phyloP scores from a whole-genome alignment of 2,888 invertebrate species.

The Eupsilia transversa region DNA sequence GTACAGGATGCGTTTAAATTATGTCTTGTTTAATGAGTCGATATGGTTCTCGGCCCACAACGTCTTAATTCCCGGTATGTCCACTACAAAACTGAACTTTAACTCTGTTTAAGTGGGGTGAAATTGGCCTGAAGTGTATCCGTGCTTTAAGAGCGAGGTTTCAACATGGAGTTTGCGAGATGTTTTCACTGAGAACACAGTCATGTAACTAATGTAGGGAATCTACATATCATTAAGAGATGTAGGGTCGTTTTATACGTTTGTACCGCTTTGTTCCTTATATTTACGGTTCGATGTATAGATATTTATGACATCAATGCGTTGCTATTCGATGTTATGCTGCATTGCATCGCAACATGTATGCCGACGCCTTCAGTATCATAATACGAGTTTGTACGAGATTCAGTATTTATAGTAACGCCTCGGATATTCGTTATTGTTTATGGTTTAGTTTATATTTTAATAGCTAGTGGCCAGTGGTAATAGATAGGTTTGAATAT shows the following conservation, averaged over 20 bases:
- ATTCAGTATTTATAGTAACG: slow-evolving; percentile 61
- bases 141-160: slow-evolving; percentile 60
- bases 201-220: slow-evolving; percentile 90
- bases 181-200: slow-evolving; percentile 90
- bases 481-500: slow-evolving; percentile 59
- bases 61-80: slow-evolving; percentile 58
- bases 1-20: slow-evolving; percentile 83
- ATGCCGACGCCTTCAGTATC: slow-evolving; percentile 86
- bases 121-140: slow-evolving; percentile 66
- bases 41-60: slow-evolving; percentile 70
- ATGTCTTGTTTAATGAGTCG: slow-evolving; percentile 90
- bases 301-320: slow-evolving; percentile 87
- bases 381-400: slow-evolving; percentile 64
- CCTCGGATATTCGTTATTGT: slow-evolving; percentile 56
- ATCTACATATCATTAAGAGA: slow-evolving; percentile 91
- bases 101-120: background rate
- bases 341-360: slow-evolving; percentile 77
- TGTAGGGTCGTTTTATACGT: slow-evolving; percentile 88
- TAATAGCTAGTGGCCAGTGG: slow-evolving; percentile 57
- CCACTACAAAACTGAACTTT: slow-evolving; percentile 55
- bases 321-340: slow-evolving; percentile 76
- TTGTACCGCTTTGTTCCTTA: slow-evolving; percentile 89
- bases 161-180: slow-evolving; percentile 80
- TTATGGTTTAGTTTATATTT: slow-evolving; percentile 59
- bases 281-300: slow-evolving; percentile 86